phyloP scores from a whole-genome alignment of 2,797 vertebrate genomes.

The Euthynnus affinis region DNA sequence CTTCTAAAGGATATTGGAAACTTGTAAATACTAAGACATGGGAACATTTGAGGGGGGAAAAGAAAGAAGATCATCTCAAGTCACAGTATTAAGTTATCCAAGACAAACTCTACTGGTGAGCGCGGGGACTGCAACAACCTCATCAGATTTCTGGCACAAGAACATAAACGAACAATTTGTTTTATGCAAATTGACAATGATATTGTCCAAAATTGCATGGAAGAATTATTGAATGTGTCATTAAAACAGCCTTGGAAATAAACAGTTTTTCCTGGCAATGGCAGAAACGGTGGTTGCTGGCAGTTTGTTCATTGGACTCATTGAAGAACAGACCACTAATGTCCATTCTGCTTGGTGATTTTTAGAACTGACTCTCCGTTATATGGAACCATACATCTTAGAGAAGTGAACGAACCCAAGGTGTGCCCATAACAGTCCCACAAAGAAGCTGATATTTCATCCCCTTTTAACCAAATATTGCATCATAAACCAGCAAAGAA shows the following conservation, averaged over 20 bases:
- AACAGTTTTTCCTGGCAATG: conserved; percentile 59
- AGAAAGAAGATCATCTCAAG: neutral
- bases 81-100: conserved; percentile 17
- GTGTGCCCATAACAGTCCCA: neutral
- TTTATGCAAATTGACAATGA: conserved; percentile 73
- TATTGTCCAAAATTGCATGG: conserved; percentile 68
- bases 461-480: neutral
- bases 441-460: neutral
- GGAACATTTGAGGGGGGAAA: neutral
- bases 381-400: conserved; percentile 50
- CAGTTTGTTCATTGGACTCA: conserved; percentile 44
- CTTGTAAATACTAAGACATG: neutral
- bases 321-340: conserved; percentile 13
- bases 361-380: conserved; percentile 41
- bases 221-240: conserved; percentile 64
- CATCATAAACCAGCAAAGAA: neutral
- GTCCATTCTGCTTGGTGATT: conserved; percentile 47
- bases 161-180: conserved; percentile 61
- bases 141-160: conserved; percentile 42
- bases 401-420: conserved; percentile 26
- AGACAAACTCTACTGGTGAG: conserved; percentile 39
- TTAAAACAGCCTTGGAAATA: conserved; percentile 64
- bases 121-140: conserved; percentile 27
- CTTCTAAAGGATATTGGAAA: neutral
- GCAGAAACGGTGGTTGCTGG: conserved; percentile 62